Conservation (phyloP, 2,888 invertebrate genomes). For the Polydesmus complanatus region DNA sequence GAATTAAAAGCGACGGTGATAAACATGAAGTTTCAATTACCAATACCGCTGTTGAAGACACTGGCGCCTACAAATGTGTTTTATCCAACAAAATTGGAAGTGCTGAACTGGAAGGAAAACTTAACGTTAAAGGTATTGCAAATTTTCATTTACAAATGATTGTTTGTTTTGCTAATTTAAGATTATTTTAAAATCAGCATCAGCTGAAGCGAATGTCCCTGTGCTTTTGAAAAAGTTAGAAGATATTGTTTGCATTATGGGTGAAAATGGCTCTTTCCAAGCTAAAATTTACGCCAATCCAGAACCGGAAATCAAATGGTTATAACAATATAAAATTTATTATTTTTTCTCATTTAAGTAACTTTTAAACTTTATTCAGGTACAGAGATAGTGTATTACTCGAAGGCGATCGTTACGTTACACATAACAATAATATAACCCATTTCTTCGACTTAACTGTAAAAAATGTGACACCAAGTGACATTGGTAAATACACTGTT, state of each 20-base stretch:
- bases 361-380: conserved; percentile 31
- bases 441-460: conserved; percentile 65
- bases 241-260: conserved; percentile 55
- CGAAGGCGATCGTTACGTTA: conserved; percentile 49
- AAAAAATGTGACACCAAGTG: conserved; percentile 32
- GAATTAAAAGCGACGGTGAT: conserved; percentile 45
- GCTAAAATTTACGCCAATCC: conserved; percentile 79
- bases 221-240: conserved; percentile 32
- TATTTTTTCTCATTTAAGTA: conserved; percentile 11
- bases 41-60: conserved; percentile 12
- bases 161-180: background rate
- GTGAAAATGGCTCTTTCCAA: conserved; percentile 49
- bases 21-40: conserved; percentile 44
- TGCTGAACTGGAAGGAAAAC: conserved; percentile 10
- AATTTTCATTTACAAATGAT: background rate
- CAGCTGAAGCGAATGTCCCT: conserved; percentile 16
- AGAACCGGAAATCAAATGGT: conserved; percentile 73
- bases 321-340: conserved; percentile 18
- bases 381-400: conserved; percentile 57
- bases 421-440: conserved; percentile 50
- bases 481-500: conserved; percentile 27
- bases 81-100: conserved; percentile 17
- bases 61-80: conserved; percentile 11
- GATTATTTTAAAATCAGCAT: conserved; percentile 9
- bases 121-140: conserved; percentile 15